Evolutionary conservation across 2,797 vertebrate species (phyloP).

Genomic region (Eutrigla gurnardus): DNA sequence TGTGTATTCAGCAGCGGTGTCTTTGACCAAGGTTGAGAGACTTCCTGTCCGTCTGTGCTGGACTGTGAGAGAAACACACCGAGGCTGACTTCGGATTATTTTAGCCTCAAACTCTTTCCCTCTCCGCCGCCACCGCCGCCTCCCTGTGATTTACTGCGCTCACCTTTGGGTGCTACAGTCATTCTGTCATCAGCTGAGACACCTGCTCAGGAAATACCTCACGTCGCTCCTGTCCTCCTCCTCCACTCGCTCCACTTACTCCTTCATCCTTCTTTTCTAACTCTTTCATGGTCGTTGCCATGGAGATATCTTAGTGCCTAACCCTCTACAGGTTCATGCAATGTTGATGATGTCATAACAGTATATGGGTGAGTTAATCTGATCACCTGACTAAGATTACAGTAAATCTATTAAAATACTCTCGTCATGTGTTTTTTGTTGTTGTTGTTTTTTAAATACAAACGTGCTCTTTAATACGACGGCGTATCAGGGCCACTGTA

Average conservation of each 20-base stretch:
- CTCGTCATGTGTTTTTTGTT: too few species aligned
- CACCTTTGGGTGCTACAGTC: slow-evolving; percentile 55
- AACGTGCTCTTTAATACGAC: too few species aligned
- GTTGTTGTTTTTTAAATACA: too few species aligned
- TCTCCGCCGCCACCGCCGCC: slow-evolving; percentile 19
- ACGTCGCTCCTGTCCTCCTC: slow-evolving; percentile 26
- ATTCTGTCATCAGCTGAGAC: slow-evolving; percentile 40
- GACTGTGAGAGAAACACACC: background rate
- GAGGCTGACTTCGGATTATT: background rate
- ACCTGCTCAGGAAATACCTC: slow-evolving; percentile 53
- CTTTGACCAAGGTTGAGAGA: slow-evolving; percentile 57
- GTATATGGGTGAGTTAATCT: too few species aligned
- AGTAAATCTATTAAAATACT: too few species aligned
- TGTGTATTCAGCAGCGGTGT: slow-evolving; percentile 48
- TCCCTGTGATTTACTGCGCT: slow-evolving; percentile 47
- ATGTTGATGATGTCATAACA: background rate
- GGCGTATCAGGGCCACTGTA: too few species aligned
- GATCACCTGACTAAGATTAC: too few species aligned
- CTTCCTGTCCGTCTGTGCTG: slow-evolving; percentile 6
- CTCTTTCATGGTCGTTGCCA: background rate
- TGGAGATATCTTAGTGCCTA: background rate
- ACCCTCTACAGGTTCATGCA: too few species aligned
- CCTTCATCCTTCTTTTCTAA: slow-evolving; percentile 24
- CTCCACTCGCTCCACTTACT: slow-evolving; percentile 19
- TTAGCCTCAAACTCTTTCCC: slow-evolving; percentile 19